Conservation (phyloP, 2,113 vertebrate species). For the Tachuris rubrigastra region DNA sequence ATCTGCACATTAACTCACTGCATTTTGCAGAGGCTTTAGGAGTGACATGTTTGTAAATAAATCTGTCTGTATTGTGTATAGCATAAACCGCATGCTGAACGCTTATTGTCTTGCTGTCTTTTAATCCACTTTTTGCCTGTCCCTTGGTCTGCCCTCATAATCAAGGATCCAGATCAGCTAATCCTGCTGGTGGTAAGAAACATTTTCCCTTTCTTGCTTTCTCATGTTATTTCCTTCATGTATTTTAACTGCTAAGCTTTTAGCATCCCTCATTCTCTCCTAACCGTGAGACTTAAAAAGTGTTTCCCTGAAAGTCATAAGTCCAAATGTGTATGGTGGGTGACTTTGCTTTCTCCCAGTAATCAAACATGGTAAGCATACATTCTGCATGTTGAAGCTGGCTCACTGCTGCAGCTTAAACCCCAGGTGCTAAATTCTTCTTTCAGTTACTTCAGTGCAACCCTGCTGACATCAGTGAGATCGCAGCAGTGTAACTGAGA, state of each 20-base stretch:
- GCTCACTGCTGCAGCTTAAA: neutral
- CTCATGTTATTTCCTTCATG: neutral
- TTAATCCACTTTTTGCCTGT: conserved; percentile 89
- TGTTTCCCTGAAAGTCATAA: neutral
- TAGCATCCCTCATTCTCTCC: neutral
- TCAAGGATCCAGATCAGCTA: conserved; percentile 99
- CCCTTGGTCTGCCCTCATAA: conserved; percentile 87
- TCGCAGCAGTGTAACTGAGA: neutral
- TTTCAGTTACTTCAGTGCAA: neutral
- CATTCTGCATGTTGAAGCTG: neutral
- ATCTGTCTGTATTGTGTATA: conserved; percentile 48
- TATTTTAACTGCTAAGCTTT: conserved; percentile 50
- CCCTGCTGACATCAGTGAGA: neutral
- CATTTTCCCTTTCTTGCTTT: conserved; percentile 72
- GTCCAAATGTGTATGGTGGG: neutral
- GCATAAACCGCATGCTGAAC: conserved; percentile 74
- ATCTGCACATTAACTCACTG: neutral
- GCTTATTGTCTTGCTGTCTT: conserved; percentile 80
- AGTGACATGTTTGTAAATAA: conserved; percentile 59
- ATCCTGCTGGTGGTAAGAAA: conserved; percentile 98
- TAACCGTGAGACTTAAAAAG: neutral
- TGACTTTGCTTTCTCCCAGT: neutral
- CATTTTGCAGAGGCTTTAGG: conserved; percentile 19
- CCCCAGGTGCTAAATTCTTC: neutral
- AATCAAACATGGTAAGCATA: neutral